Percentiles rank a stretch among this genome's conserved stretches.
These are phyloP conservation scores for Autographa pulchrina DNA, from an alignment of 2,888 invertebrate species.

Conservation along the genomic window DNA sequence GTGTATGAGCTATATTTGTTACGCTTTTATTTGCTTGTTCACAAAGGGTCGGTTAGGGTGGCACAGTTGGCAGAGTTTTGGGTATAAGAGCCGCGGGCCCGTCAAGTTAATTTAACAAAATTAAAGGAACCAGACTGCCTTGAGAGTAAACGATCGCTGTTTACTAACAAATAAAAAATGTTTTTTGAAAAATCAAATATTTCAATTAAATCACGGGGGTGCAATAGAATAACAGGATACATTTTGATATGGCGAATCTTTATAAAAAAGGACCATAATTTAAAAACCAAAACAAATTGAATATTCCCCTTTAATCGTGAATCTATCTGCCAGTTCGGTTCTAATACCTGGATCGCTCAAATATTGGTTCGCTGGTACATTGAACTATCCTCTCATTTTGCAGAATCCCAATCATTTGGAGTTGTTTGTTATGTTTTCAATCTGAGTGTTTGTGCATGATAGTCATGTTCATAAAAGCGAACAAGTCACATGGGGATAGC, in stretches of 20 bases:
- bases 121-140: not conserved
- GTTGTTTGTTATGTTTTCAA: not conserved
- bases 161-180: not conserved
- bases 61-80: not conserved
- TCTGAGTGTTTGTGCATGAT: not conserved
- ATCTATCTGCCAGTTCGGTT: too few species aligned
- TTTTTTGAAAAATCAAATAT: too few species aligned
- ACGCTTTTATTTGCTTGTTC: not conserved
- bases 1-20: conserved; percentile 5
- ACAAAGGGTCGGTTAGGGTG: not conserved
- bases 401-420: not conserved
- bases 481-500: not conserved
- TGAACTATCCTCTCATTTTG: not conserved
- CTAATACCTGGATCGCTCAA: not conserved
- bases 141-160: not conserved
- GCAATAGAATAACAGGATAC: too few species aligned
- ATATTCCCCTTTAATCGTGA: too few species aligned
- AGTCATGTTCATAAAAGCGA: not conserved
- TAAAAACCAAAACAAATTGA: too few species aligned
- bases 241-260: too few species aligned
- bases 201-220: too few species aligned
- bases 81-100: conserved; percentile 1
- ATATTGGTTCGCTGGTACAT: not conserved
- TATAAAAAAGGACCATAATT: too few species aligned
- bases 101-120: conserved; percentile 20